These are phyloP conservation scores for Drosophila serrata DNA, from an alignment of 1,140 invertebrate species.

Conservation along the genomic window DNA sequence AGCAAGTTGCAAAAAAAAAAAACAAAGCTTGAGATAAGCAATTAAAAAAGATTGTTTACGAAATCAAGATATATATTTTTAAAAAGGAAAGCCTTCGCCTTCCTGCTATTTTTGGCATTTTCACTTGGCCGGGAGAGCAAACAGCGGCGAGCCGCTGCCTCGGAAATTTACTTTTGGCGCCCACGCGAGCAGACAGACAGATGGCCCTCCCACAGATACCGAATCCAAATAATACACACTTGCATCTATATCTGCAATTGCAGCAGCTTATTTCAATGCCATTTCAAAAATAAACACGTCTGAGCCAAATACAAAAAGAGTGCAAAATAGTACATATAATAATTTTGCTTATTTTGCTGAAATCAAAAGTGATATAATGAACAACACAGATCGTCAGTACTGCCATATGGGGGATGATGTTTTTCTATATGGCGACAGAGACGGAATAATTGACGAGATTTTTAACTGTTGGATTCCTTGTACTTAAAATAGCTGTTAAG, in stretches of 20 bases:
- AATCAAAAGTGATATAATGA: slow-evolving; percentile 49
- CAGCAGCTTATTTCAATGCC: slow-evolving; percentile 39
- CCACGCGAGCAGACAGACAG: slow-evolving; percentile 52
- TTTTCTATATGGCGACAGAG: slow-evolving; percentile 3
- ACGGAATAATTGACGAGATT: neutral
- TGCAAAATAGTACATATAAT: slow-evolving; percentile 4
- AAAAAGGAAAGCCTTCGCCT: slow-evolving; percentile 25
- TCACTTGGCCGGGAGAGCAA: slow-evolving; percentile 32
- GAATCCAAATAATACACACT: slow-evolving; percentile 20
- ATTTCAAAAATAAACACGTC: slow-evolving; percentile 30
- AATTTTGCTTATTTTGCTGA: slow-evolving; percentile 4
- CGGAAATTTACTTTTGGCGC: slow-evolving; percentile 60
- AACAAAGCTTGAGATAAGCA: neutral
- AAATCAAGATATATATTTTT: slow-evolving; percentile 48
- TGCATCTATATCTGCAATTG: slow-evolving; percentile 33
- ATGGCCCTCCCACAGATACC: slow-evolving; percentile 23
- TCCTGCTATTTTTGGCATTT: slow-evolving; percentile 58
- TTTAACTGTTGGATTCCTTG: too few relatives aligned
- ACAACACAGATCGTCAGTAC: neutral
- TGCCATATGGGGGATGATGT: slow-evolving; percentile 4
- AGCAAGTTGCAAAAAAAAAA: slow-evolving; percentile 7
- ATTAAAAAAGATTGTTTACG: slow-evolving; percentile 15
- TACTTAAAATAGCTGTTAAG: too few relatives aligned
- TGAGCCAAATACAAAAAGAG: slow-evolving; percentile 3
- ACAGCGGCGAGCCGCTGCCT: slow-evolving; percentile 7